A percentile compares a stretch with the other conserved stretches of the same genome.
phyloP scores from a whole-genome alignment of 1,140 invertebrate genomes.

The Drosophila persimilis region DNA sequence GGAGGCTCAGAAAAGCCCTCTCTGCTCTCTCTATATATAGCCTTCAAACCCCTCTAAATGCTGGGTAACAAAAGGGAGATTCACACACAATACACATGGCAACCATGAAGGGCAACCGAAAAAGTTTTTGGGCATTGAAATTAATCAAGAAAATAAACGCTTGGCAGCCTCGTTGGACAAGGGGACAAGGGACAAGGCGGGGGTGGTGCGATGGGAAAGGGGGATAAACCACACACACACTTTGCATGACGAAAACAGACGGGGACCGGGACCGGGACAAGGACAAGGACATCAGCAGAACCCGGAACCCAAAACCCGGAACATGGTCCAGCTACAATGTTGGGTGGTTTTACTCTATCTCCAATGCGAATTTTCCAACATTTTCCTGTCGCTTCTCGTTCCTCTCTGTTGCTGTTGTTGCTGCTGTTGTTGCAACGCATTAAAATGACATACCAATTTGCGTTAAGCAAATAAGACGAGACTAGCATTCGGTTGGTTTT shows the following conservation, averaged over 20 bases:
- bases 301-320: conserved; percentile 17
- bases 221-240: conserved; percentile 41
- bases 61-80: conserved; percentile 19
- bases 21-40: too few species aligned
- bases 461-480: conserved; percentile 78
- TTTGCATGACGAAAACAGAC: conserved; percentile 72
- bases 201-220: background rate
- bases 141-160: conserved; percentile 81
- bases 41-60: too few species aligned
- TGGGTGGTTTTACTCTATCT: conserved; percentile 30
- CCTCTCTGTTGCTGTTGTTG: background rate
- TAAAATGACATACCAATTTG: conserved; percentile 80
- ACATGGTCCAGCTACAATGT: conserved; percentile 7
- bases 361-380: conserved; percentile 5
- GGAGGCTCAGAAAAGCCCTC: too few species aligned
- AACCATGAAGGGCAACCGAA: conserved; percentile 23
- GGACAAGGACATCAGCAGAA: conserved; percentile 31
- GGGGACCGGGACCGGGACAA: conserved; percentile 17
- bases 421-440: conserved; percentile 58
- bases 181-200: conserved; percentile 9
- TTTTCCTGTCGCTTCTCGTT: conserved; percentile 32
- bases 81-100: conserved; percentile 18
- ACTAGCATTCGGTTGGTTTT: conserved; percentile 51
- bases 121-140: conserved; percentile 70
- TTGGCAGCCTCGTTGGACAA: conserved; percentile 66